Percentiles rank a stretch among this genome's conserved stretches.
phyloP scores from a whole-genome alignment of 1,140 invertebrate genomes.

The Drosophila lowei region DNA sequence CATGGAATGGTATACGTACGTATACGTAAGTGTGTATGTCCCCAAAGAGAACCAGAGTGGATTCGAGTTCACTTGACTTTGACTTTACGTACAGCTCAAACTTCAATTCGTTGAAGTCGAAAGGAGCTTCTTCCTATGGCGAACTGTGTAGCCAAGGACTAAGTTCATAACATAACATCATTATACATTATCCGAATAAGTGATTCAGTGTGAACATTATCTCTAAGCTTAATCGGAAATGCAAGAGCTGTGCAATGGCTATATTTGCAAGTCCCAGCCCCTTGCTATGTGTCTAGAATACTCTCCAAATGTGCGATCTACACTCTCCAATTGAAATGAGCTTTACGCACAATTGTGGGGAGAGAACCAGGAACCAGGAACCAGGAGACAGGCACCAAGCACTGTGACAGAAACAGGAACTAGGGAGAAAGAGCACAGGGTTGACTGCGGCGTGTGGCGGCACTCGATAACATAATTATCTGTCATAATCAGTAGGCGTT shows the following conservation, averaged over 20 bases:
- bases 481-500: slow-evolving; percentile 82
- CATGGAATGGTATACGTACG: neutral
- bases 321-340: neutral
- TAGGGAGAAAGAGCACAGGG: neutral
- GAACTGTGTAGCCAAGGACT: too few relatives aligned
- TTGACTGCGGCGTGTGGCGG: slow-evolving; percentile 58
- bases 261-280: too few relatives aligned
- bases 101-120: too few relatives aligned
- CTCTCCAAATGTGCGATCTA: too few relatives aligned
- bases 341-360: neutral
- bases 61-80: slow-evolving; percentile 13
- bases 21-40: neutral
- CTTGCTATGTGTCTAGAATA: neutral
- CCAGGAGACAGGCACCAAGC: too few relatives aligned
- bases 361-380: too few relatives aligned
- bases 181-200: too few relatives aligned
- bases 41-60: slow-evolving; percentile 16
- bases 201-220: too few relatives aligned
- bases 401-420: too few relatives aligned
- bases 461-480: slow-evolving; percentile 80
- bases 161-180: too few relatives aligned
- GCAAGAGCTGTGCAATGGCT: too few relatives aligned
- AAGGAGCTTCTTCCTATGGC: neutral
- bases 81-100: neutral
- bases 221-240: too few relatives aligned